Percentiles rank a stretch among this genome's conserved stretches.
Evolutionary conservation across 1,140 invertebrate genomes (phyloP).

Genomic region (Drosophila truncata): DNA sequence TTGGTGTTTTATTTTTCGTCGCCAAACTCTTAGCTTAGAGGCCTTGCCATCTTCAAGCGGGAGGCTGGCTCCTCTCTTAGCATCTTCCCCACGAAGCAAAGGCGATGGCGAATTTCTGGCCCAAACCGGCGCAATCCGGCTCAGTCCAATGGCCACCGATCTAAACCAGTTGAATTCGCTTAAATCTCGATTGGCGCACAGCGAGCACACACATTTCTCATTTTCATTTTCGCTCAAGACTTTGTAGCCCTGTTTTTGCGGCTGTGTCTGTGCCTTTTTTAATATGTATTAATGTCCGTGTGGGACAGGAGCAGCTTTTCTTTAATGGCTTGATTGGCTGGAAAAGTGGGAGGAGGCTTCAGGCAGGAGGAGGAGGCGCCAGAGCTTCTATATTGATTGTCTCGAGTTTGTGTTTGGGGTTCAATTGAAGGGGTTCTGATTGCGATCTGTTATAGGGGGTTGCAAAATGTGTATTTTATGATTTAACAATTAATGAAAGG

Average conservation of each 20-base stretch:
- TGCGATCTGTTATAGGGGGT: constrained; percentile 32
- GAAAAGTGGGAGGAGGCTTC: constrained; percentile 32
- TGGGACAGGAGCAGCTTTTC: constrained; percentile 51
- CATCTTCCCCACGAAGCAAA: constrained; percentile 10
- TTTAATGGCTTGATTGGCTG: constrained; percentile 50
- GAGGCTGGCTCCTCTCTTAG: constrained; percentile 19
- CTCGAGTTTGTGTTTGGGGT: constrained; percentile 31
- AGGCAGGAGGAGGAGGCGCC: constrained; percentile 34
- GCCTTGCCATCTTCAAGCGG: constrained; percentile 9
- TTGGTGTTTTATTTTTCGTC: not conserved
- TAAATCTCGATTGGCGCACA: constrained; percentile 54
- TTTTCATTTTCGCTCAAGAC: constrained; percentile 39
- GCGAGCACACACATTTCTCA: constrained; percentile 16
- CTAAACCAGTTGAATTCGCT: constrained; percentile 83
- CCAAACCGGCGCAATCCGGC: constrained; percentile 73
- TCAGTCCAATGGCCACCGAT: constrained; percentile 56
- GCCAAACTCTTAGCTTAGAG: constrained; percentile 9
- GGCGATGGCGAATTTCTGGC: constrained; percentile 54
- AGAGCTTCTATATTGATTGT: constrained; percentile 35
- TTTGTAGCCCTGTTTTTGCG: constrained; percentile 35
- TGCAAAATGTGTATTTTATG: constrained; percentile 45
- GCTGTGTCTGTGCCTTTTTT: constrained; percentile 6
- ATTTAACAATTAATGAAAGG: constrained; percentile 42
- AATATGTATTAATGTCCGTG: constrained; percentile 16
- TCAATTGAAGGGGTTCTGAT: constrained; percentile 43